Evolutionary conservation across 2,113 vertebrate genomes (phyloP), one percentile per base, ranked within the genome.

Genomic region (Phalacrocorax pelagicus): DNA sequence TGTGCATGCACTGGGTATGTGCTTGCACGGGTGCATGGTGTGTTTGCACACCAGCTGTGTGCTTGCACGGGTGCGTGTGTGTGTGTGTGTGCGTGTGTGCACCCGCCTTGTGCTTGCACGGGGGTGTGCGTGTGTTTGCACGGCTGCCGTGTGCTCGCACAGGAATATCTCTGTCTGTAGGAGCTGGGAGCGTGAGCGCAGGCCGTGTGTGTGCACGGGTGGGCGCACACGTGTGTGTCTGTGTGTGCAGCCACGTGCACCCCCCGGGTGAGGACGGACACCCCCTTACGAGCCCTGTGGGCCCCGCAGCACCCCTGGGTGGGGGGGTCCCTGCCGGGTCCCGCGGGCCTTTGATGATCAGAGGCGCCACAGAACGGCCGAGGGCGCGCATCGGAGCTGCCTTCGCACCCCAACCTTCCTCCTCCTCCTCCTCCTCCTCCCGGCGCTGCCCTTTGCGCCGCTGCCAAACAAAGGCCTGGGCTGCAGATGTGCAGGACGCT

Each of bases 1-100:
- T 11, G 15, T 29, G 24, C 11, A 17, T 46, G 34, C 22, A 42
- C 10, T n/a, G n/a, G n/a, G n/a, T n/a, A n/a, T 12, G 40, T 15
- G 16, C 27, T 14, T 15, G 51, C 32, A 16, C 5, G 2, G 49
- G 47, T 18, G 17, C 3, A 10, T 3, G 6, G 20, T 7, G 32
- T 11, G 40, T 10, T 34, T 6, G 23, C 7, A 12, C 47, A 20
- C 21, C 17, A 13, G 47, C 51, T n/a, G 23, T 6, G 18, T 8
- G 15, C 6, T 3, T 6, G n/a, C 5, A 10, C 2, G 2, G 49
- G 17, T 3, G 16, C 4, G 8, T 22, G 14, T 9, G 7, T 26
- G 16, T 4, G 8, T 22, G 14, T 9, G 7, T 26, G 23, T 5
- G 19, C 14, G 32, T 5, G 3, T 2, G 3, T 3, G 17, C 34